These are phyloP conservation scores for Drosophila robusta DNA, from an alignment of 2,888 invertebrate genomes.

Conservation along the genomic window DNA sequence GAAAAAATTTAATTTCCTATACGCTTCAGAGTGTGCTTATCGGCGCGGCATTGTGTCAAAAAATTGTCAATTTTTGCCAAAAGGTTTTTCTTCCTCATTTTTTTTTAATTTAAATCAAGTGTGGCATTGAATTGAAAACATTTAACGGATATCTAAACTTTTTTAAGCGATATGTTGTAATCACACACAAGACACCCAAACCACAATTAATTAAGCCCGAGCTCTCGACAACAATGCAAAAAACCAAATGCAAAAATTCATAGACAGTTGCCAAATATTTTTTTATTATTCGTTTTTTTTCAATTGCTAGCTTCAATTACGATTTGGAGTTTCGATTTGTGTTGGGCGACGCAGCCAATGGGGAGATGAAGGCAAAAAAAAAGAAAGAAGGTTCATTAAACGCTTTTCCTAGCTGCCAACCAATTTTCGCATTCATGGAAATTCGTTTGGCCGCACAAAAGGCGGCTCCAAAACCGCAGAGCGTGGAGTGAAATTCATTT, in stretches of 20 bases:
- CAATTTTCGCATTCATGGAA: slow-evolving; percentile 65
- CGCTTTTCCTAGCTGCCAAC: slow-evolving; percentile 64
- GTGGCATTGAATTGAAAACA: slow-evolving; percentile 33
- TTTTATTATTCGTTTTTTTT: slow-evolving; percentile 10
- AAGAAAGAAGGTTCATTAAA: slow-evolving; percentile 69
- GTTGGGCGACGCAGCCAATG: slow-evolving; percentile 51
- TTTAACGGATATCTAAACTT: slow-evolving; percentile 73
- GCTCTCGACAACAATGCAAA: slow-evolving; percentile 61
- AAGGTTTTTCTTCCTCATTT: slow-evolving; percentile 11
- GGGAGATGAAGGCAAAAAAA: slow-evolving; percentile 22
- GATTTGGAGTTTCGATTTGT: slow-evolving; percentile 71
- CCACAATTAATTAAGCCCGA: slow-evolving; percentile 80
- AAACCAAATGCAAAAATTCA: slow-evolving; percentile 48
- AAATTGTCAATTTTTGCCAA: slow-evolving; percentile 64
- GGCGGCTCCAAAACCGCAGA: slow-evolving; percentile 57
- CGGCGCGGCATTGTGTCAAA: slow-evolving; percentile 67
- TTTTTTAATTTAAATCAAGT: slow-evolving; percentile 69
- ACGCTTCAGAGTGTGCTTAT: slow-evolving; percentile 78
- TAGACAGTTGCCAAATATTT: slow-evolving; percentile 48
- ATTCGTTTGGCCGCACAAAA: slow-evolving; percentile 57
- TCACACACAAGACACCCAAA: slow-evolving; percentile 56
- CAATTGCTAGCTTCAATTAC: slow-evolving; percentile 69
- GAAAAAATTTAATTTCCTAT: slow-evolving; percentile 84
- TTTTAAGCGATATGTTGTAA: slow-evolving; percentile 51
- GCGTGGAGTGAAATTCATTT: slow-evolving; percentile 71